Evolutionary conservation across 2,113 vertebrate species (phyloP).

Genomic region (Cinclus mexicanus): DNA sequence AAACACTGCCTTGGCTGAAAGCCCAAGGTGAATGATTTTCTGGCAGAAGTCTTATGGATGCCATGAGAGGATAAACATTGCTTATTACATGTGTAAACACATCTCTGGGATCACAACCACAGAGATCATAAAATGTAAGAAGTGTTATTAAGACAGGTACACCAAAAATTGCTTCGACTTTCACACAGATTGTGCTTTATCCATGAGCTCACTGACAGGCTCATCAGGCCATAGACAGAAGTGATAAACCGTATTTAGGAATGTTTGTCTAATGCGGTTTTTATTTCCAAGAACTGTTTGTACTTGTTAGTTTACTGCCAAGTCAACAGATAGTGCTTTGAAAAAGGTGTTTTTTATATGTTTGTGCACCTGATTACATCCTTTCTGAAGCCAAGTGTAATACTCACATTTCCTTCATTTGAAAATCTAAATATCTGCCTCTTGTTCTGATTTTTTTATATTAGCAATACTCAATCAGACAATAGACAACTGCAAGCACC

Average conservation of each 20-base stretch:
- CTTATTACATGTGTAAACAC: background rate
- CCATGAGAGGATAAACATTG: background rate
- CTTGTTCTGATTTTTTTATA: background rate
- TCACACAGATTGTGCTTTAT: background rate
- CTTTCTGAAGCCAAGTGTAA: background rate
- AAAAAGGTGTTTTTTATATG: background rate
- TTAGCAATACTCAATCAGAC: conserved; percentile 79
- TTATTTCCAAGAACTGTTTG: background rate
- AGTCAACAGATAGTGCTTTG: background rate
- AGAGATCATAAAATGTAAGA: background rate
- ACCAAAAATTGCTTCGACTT: background rate
- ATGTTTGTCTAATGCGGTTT: rapidly evolving
- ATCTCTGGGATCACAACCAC: background rate
- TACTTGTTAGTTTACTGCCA: background rate
- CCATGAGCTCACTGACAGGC: background rate
- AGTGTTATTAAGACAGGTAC: background rate
- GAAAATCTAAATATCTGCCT: background rate
- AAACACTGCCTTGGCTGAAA: background rate
- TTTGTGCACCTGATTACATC: background rate
- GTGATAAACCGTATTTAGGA: background rate
- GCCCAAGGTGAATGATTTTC: background rate
- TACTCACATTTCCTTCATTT: background rate
- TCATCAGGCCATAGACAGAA: background rate
- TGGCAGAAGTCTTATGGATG: background rate
- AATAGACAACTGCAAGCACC: conserved; percentile 75